Evolutionary conservation across 2,797 vertebrate species (phyloP), one percentile per base, ranked within the genome.

Genomic region (Rhyacichthys aspro): DNA sequence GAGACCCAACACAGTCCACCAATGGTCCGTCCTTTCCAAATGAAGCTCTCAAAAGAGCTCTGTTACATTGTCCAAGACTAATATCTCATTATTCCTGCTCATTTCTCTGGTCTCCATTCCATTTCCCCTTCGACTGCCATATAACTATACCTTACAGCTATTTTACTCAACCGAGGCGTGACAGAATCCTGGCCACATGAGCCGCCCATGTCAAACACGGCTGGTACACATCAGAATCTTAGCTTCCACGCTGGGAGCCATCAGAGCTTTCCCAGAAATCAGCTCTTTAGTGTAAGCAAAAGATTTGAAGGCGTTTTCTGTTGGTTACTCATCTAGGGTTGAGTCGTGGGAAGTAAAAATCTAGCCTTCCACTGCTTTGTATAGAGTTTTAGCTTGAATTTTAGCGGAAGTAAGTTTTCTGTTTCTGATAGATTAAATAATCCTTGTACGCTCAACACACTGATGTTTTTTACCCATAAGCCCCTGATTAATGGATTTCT

Each of bases 1-100:
- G 19, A 23, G 19, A 23, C 19, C 19, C 19, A 23, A 23, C 19
- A 23, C 5, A 23, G 5, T 23, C 19, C 19, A 23, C 19, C 19
- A 23, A 23, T 5, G 19, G 5, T 23, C 19, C 5, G 19, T 23
- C 19, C 19, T 23, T 2, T 23, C 5, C 19, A 23, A 23, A 23
- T 5, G 5, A 23, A 23, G 19, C 19, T 23, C 19, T 5, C 19
- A 23, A 23, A 23, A 23, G 2, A 23, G 39, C 11, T 41, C 11
- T 5, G 14, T 3, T 16, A 43, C 41, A 43, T 9, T 8, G 7
- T 23, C 14, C 28, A 11, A 38, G 76, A 76, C 36, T 64, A 61
- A 75, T 54, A 19, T 16, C 15, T 67, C 45, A 58, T 61, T 65
- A 67, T 58, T 58, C 65, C 62, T 46, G 48, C 38, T 62, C 48